Base-by-base conservation (phyloP, 2,888 invertebrate species). In the Leptopilina drosophilae region DNA sequence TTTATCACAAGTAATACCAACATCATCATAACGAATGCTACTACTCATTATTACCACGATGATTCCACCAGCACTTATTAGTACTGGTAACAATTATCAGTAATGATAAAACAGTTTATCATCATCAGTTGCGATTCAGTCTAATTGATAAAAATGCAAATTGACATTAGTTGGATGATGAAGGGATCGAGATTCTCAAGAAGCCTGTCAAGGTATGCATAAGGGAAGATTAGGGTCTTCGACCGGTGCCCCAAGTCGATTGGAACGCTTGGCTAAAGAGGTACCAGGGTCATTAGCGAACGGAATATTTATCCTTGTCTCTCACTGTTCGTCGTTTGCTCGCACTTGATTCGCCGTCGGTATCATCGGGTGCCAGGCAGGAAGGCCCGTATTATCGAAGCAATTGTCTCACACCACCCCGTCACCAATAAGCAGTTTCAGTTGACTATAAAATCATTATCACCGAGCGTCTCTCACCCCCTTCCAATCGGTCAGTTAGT, bases 361-460 rank as follows among this genome's bases (percentile, higher is more conserved):
- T 90, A 90, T 91, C 91, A 91, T 89, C 87, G 91, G 90, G 91
- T 91, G 90, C 91, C 91, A 91, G 91, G 91, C 91, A 91, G 91
- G 91, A 91, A 91, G 91, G 87, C 89, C 89, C 90, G 90, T 90
- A 91, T 91, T 91, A 91, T 91, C 91, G 89, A 87, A 85, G 87
- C 91, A 91, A 91, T 91, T 91, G 91, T 91, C 91, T 90, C 90
- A 89, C 90, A 89, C 90, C 85, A 84, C 88, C 87, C 85, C 89
- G 87, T 86, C 87, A 86, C 56, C 85, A 84, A 87, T 49, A 49
- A 86, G 80, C 81, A 80, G 83, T 85, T 42, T 87, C 87, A 87
- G 88, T 86, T 88, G 86, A 90, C 90, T 90, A 90, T 90, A 90
- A 90, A 90, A 90, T 90, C 90, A 90, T 90, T 90, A 90, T 90